A percentile compares a stretch with the other conserved stretches of the same genome.
Evolutionary conservation across 2,888 invertebrate species (phyloP).

Genomic region (Steinernema hermaphroditum): DNA sequence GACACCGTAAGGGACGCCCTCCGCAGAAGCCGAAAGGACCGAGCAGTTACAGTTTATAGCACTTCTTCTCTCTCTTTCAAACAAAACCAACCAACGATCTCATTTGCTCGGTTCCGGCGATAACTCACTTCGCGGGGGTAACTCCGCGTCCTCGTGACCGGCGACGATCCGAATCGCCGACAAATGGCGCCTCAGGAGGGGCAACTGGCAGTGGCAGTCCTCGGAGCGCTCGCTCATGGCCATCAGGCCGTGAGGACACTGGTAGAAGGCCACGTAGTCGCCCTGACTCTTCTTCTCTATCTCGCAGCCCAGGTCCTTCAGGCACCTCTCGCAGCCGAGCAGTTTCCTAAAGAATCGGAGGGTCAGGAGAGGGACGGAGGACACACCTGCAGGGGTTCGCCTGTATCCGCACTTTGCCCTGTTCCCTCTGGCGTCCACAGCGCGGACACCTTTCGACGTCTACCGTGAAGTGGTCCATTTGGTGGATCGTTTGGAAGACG

Average conservation of each 20-base stretch:
- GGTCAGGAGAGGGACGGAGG: not conserved
- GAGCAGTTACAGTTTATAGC: conserved; percentile 24
- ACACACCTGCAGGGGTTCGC: conserved; percentile 62
- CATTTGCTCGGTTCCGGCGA: conserved; percentile 29
- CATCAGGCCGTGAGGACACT: conserved; percentile 61
- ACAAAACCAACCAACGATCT: conserved; percentile 17
- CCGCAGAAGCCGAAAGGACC: conserved; percentile 9
- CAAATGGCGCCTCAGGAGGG: conserved; percentile 38
- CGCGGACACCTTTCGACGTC: conserved; percentile 61
- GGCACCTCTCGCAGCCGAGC: conserved; percentile 63
- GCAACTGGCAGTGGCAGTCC: conserved; percentile 62
- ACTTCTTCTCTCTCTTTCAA: conserved; percentile 16
- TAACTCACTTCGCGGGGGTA: conserved; percentile 26
- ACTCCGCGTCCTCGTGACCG: not conserved
- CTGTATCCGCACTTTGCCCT: conserved; percentile 55
- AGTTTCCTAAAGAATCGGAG: conserved; percentile 51
- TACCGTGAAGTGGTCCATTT: conserved; percentile 62
- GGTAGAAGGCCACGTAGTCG: conserved; percentile 56
- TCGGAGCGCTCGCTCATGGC: conserved; percentile 51
- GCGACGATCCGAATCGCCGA: conserved; percentile 19
- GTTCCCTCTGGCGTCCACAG: conserved; percentile 58
- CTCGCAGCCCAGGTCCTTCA: conserved; percentile 57
- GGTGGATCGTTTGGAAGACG: conserved; percentile 63
- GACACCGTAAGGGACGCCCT: conserved; percentile 30
- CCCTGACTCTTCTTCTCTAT: conserved; percentile 49